A percentile compares a stretch with the other conserved stretches of the same genome.
phyloP scores from a whole-genome alignment of 2,888 invertebrate genomes.

The Tolmerus cingulatus region DNA sequence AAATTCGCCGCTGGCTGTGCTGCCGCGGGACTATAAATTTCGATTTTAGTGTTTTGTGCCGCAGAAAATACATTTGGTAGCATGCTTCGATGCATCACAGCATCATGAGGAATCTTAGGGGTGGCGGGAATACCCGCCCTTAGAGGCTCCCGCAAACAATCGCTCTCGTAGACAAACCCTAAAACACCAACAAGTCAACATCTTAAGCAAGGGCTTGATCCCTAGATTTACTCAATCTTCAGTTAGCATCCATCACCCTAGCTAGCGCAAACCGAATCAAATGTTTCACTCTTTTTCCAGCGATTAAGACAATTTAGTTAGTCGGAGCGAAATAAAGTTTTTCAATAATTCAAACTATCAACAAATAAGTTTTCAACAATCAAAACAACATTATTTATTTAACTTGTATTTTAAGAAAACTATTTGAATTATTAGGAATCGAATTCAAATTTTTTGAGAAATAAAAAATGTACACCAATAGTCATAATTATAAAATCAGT shows the following conservation, averaged over 20 bases:
- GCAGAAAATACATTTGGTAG: not conserved
- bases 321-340: too few relatives aligned
- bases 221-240: conserved; percentile 13
- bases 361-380: too few relatives aligned
- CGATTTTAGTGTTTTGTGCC: not conserved
- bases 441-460: too few relatives aligned
- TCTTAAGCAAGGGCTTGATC: conserved; percentile 24
- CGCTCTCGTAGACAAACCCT: not conserved
- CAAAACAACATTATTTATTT: too few relatives aligned
- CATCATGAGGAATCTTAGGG: not conserved
- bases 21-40: not conserved
- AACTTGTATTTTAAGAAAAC: too few relatives aligned
- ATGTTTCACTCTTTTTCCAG: not conserved
- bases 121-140: too few relatives aligned
- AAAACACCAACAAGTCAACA: conserved; percentile 25
- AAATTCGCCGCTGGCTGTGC: not conserved
- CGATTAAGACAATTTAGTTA: too few relatives aligned
- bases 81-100: not conserved
- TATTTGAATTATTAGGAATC: too few relatives aligned
- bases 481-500: too few relatives aligned
- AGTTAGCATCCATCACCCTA: conserved; percentile 23
- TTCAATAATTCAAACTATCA: too few relatives aligned
- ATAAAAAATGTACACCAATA: too few relatives aligned
- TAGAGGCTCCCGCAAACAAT: not conserved
- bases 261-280: conserved; percentile 4